Base-by-base conservation (phyloP, 2,797 vertebrate species). In the Lindbergichthys nudifrons region DNA sequence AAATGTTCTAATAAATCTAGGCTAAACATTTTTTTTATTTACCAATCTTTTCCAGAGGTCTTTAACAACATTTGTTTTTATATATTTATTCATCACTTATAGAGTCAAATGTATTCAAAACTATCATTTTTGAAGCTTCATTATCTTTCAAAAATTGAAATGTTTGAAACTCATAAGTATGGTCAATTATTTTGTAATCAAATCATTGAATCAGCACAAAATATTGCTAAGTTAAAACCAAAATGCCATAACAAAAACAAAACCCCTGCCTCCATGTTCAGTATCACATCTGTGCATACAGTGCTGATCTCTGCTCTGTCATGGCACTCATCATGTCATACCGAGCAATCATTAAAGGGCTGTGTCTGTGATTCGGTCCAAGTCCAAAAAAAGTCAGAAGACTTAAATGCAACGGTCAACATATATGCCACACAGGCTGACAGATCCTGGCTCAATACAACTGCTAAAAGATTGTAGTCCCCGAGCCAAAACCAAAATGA, bases 401-500 rank as follows among this genome's bases (percentile, higher is more conserved):
- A 36, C 32, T 36, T 36, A 36, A 36, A 36, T 7, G 36, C 32
- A 36, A 50, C 47, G 21, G 48, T 50, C 48, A 51, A 51, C 12
- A 12, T 21, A 50, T 18, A 51, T 51, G 26, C 26, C 26, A 19
- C 19, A 51, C 48, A 51, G 19, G 48, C 19, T 23, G 48, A 51
- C 48, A 50, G 11, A 51, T 51, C 48, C 48, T 51, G 48, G n/a
- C 48, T 52, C 26, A 26, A 45, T 48, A 16, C 60, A 54, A 23
- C 45, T 72, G 47, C 15, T 39, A 43, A 72, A 69, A 10, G 52
- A 1, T 0, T 36, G 0, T 14, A 23, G 0, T 59, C 12, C 43
- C 13, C 2, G 18, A 41, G 23, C 2, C 10, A 13, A 26, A 53
- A 53, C 2, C 15, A 12, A 50, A 57, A 30, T 65, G 3, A 50